These are phyloP conservation scores for Uromys caudimaculatus DNA, from an alignment of 2,797 vertebrate species.

Conservation along the genomic window DNA sequence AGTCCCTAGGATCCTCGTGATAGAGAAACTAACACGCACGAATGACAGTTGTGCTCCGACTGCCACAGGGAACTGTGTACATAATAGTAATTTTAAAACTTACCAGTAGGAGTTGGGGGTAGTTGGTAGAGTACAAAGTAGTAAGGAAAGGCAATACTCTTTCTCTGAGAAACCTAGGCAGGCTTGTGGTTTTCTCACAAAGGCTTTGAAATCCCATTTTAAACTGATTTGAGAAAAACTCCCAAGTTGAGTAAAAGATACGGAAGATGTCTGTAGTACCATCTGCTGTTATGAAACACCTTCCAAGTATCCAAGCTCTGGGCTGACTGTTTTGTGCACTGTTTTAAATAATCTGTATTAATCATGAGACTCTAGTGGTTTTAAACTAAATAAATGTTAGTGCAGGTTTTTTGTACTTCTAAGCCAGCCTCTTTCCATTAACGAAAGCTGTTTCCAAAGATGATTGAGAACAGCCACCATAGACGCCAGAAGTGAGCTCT, in stretches of 20 bases:
- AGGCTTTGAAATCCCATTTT: background rate
- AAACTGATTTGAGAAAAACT: constrained; percentile 28
- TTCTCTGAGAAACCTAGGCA: background rate
- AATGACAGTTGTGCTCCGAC: background rate
- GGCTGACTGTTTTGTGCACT: background rate
- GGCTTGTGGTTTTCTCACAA: background rate
- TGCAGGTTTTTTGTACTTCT: background rate
- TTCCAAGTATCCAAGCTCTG: background rate
- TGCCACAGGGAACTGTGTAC: background rate
- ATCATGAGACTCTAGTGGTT: background rate
- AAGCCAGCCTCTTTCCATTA: background rate
- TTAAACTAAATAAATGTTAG: constrained; percentile 18
- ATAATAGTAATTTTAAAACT: background rate
- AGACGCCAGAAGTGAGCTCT: background rate
- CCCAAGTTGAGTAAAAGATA: constrained; percentile 17
- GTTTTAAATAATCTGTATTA: background rate
- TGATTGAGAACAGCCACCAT: background rate
- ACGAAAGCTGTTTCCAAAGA: constrained; percentile 23
- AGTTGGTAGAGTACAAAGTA: background rate
- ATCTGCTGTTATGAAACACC: background rate
- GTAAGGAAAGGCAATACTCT: background rate
- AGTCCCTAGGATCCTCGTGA: background rate
- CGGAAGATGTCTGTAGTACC: background rate
- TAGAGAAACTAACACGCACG: background rate
- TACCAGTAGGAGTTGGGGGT: background rate